Percentiles rank a stretch among this genome's conserved stretches.
phyloP scores from a whole-genome alignment of 2,888 invertebrate species.

The Cryptosula pallasiana region DNA sequence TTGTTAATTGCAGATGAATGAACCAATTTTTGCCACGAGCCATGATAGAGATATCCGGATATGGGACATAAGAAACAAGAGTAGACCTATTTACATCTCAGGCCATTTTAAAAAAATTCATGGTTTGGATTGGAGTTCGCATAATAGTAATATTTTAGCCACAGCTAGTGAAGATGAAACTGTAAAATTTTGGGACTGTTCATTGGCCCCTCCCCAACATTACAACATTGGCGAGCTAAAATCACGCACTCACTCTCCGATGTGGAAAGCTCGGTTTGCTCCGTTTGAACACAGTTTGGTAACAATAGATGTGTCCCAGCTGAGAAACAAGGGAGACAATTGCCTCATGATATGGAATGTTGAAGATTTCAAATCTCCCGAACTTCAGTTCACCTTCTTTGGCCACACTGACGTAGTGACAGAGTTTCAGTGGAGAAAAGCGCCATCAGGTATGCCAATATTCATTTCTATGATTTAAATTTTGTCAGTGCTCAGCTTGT shows the following conservation, averaged over 20 bases:
- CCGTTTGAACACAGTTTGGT: slow-evolving; percentile 88
- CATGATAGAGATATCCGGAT: slow-evolving; percentile 93
- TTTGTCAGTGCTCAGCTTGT: background rate
- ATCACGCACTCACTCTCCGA: slow-evolving; percentile 14
- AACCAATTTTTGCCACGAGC: slow-evolving; percentile 77
- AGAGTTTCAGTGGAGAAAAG: slow-evolving; percentile 87
- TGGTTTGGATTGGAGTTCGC: slow-evolving; percentile 83
- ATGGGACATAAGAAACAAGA: slow-evolving; percentile 73
- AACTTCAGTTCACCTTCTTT: slow-evolving; percentile 52
- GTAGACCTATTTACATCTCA: slow-evolving; percentile 76
- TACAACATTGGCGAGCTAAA: slow-evolving; percentile 18
- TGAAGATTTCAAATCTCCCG: background rate
- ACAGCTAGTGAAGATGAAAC: slow-evolving; percentile 93
- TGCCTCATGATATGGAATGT: slow-evolving; percentile 73
- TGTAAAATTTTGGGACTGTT: slow-evolving; percentile 62
- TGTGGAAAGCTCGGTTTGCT: slow-evolving; percentile 45
- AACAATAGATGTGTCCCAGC: slow-evolving; percentile 85
- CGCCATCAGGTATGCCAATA: slow-evolving; percentile 36
- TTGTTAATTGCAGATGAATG: slow-evolving; percentile 36
- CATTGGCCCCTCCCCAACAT: background rate
- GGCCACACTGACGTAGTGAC: slow-evolving; percentile 90
- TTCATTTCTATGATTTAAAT: background rate
- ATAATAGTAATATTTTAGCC: slow-evolving; percentile 46
- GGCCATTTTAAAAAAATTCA: slow-evolving; percentile 86
- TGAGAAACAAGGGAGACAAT: slow-evolving; percentile 77